Conservation (phyloP, 2,113 vertebrate genomes). For the Coptodon rendalli region DNA sequence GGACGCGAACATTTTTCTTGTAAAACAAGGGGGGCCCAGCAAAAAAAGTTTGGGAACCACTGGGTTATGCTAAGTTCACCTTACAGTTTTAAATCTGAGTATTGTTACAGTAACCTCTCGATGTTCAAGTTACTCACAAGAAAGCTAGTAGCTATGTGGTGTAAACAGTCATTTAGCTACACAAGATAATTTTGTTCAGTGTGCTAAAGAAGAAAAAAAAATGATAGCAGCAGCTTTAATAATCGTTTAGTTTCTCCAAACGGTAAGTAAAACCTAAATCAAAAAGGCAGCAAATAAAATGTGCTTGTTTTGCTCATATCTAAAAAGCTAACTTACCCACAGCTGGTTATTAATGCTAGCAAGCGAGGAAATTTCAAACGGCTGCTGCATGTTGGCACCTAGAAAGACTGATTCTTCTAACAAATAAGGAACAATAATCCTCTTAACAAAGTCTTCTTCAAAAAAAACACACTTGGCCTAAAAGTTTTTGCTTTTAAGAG, state of each 20-base stretch:
- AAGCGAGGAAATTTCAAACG: not conserved
- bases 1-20: too few relatives aligned
- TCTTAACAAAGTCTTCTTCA: not conserved
- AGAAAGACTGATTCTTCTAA: not conserved
- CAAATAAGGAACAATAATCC: not conserved
- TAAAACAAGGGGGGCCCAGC: too few relatives aligned
- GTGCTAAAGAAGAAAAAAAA: not conserved
- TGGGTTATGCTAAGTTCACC: too few relatives aligned
- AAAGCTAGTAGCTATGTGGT: not conserved
- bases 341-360: not conserved
- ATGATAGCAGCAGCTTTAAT: not conserved
- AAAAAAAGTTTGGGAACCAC: too few relatives aligned
- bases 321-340: not conserved
- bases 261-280: not conserved
- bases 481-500: not conserved
- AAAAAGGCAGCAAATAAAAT: not conserved
- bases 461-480: not conserved
- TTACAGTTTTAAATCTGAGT: not conserved
- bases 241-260: not conserved
- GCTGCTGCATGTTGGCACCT: not conserved
- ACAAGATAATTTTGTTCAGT: not conserved
- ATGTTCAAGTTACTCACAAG: not conserved
- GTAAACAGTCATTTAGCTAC: not conserved
- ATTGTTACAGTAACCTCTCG: not conserved
- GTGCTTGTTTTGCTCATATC: not conserved